Conservation (phyloP, 2,797 vertebrate species). For the Argentina silus region DNA sequence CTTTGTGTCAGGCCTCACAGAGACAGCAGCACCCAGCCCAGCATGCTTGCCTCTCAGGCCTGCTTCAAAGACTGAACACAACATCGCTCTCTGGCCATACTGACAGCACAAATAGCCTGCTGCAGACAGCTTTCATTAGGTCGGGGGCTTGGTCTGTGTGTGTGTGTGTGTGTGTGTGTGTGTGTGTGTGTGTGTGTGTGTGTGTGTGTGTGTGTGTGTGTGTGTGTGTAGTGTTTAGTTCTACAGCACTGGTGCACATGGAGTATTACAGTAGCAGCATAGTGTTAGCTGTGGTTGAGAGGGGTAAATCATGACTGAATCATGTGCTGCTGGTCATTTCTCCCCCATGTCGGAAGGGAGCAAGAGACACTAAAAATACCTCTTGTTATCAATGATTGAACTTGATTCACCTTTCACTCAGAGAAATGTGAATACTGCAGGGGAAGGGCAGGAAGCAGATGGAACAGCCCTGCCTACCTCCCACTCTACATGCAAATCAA, state of each 20-base stretch:
- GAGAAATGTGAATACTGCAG: background rate
- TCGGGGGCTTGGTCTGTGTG: conserved; percentile 21
- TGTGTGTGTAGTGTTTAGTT: background rate
- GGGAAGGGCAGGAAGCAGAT: background rate
- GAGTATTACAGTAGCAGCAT: background rate
- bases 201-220: background rate
- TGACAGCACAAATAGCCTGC: conserved; percentile 51
- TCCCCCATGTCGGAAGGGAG: conserved; percentile 6
- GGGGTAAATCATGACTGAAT: conserved; percentile 26
- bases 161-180: background rate
- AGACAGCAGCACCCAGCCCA: conserved; percentile 41
- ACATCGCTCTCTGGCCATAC: conserved; percentile 45
- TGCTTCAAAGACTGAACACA: conserved; percentile 67
- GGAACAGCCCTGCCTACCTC: background rate
- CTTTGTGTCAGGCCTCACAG: conserved; percentile 37
- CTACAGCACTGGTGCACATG: too few species aligned
- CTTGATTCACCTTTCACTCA: background rate
- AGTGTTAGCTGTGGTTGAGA: background rate
- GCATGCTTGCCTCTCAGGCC: conserved; percentile 31
- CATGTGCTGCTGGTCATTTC: conserved; percentile 17
- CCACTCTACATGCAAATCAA: background rate
- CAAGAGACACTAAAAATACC: conserved; percentile 9
- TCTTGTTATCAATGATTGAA: conserved; percentile 22
- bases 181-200: background rate
- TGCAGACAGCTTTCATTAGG: conserved; percentile 44